Conservation (phyloP, 2,113 vertebrate species). For the Tiliqua scincoides region DNA sequence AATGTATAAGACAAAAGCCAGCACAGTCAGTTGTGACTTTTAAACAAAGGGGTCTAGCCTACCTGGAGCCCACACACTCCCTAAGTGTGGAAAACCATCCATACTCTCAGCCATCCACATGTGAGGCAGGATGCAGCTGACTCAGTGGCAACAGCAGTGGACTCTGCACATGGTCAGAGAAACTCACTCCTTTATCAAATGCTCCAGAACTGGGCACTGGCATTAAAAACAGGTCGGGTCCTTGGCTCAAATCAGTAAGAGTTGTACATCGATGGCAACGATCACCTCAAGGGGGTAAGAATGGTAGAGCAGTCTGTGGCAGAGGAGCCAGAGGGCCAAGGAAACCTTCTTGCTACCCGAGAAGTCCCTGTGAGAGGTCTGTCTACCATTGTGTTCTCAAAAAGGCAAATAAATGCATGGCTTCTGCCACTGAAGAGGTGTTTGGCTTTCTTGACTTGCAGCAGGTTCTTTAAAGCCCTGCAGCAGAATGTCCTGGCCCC, state of each 20-base stretch:
- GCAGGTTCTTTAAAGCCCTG: not conserved
- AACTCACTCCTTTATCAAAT: not conserved
- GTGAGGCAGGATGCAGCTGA: not conserved
- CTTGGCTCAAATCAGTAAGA: not conserved
- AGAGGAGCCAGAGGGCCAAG: not conserved
- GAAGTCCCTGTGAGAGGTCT: not conserved
- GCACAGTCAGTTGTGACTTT: not conserved
- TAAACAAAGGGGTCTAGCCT: not conserved
- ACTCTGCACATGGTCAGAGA: not conserved
- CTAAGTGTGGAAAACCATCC: no score
- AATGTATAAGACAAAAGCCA: not conserved
- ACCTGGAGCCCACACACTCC: no score
- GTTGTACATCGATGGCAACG: conserved; percentile 8
- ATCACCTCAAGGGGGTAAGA: not conserved
- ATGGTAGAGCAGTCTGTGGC: not conserved
- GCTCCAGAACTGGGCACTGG: not conserved
- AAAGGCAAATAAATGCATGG: not conserved
- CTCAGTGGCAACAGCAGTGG: not conserved
- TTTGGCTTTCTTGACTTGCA: not conserved
- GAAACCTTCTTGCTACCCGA: not conserved
- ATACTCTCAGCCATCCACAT: not conserved
- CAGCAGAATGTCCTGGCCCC: conserved; percentile 46
- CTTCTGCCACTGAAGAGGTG: not conserved
- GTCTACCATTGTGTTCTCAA: conserved; percentile 23
- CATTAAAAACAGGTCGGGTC: not conserved